These are phyloP conservation scores for Uropetala carovei DNA, from an alignment of 2,888 invertebrate species.

Conservation along the genomic window DNA sequence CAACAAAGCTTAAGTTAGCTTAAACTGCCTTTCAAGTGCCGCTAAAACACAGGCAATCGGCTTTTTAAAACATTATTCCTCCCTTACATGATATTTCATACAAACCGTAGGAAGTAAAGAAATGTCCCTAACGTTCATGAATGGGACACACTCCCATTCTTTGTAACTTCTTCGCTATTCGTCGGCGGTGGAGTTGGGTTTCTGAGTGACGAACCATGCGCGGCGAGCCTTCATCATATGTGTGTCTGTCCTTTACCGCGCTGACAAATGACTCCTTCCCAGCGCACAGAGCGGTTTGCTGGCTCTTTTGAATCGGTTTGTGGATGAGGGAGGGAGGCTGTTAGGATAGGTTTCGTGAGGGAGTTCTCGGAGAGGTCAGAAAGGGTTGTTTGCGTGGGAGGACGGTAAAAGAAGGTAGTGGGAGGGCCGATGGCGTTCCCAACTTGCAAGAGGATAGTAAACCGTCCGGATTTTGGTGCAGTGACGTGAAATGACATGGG, in stretches of 20 bases:
- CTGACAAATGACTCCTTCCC: neutral
- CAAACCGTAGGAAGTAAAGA: neutral
- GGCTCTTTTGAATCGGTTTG: neutral
- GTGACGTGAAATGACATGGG: too few relatives aligned
- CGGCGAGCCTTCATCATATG: constrained; percentile 3
- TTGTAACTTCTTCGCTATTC: neutral
- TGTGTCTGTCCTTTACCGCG: neutral
- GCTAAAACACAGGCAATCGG: too few relatives aligned
- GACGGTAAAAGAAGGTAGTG: neutral
- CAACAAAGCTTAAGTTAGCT: too few relatives aligned
- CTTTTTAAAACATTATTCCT: too few relatives aligned
- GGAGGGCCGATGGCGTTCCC: neutral
- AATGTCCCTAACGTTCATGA: neutral
- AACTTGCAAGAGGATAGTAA: neutral
- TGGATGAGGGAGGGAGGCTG: neutral
- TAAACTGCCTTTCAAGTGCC: too few relatives aligned
- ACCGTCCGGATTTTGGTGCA: neutral
- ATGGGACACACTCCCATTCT: neutral
- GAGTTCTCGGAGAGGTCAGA: neutral
- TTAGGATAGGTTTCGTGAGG: neutral
- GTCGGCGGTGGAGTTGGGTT: neutral
- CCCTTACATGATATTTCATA: neutral
- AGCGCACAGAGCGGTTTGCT: neutral
- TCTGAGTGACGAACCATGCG: neutral
- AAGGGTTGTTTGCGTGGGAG: neutral